Evolutionary conservation across 2,888 invertebrate genomes (phyloP), one percentile per base, ranked within the genome.

Genomic region (Nephrotoma guestfalica): DNA sequence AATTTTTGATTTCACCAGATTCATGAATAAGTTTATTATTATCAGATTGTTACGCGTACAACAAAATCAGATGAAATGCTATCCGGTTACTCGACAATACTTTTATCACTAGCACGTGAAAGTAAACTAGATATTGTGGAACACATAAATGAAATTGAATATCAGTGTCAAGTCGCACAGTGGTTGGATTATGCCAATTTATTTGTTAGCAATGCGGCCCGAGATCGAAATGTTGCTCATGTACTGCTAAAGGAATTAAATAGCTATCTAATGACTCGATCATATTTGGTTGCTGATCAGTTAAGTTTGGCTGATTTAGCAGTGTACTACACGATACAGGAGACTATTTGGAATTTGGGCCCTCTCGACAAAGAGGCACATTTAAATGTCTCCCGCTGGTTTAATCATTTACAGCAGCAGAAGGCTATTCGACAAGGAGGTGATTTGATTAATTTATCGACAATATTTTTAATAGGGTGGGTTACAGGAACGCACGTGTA

Each of bases 331-430:
- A 92, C 93, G 6, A 91, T 96, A 86, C 93, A 94, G 89, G 93
- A 94, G 89, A 90, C 94, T 88, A 92, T 96, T 93, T 96, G 96
- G 92, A 93, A 92, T 90, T 91, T 96, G 13, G 92, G 93, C 9
- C 92, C 94, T 41, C 91, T 93, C 87, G 96, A 96, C 86, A 94
- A 94, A 89, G 96, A 96, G 89, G 93, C 93, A 86, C 93, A 94
- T 87, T 89, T 96, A 41, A 94, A 96, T 90, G 90, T 96, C 0
- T 96, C 96, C 83, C 92, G 96, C 88, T 96, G 96, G 96, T 95
- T 94, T 88, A 95, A 95, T 90, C 95, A 96, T 89, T 91, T 96
- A 87, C 96, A 96, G 89, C 94, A 95, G 87, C 93, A 95, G 87
- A 93, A 94, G 0, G 92, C 92, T 89, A 91, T 96, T n/a, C 93